Evolutionary conservation across 2,797 vertebrate species (phyloP), one percentile per base, ranked within the genome.

Genomic region (Hyperoplus immaculatus): DNA sequence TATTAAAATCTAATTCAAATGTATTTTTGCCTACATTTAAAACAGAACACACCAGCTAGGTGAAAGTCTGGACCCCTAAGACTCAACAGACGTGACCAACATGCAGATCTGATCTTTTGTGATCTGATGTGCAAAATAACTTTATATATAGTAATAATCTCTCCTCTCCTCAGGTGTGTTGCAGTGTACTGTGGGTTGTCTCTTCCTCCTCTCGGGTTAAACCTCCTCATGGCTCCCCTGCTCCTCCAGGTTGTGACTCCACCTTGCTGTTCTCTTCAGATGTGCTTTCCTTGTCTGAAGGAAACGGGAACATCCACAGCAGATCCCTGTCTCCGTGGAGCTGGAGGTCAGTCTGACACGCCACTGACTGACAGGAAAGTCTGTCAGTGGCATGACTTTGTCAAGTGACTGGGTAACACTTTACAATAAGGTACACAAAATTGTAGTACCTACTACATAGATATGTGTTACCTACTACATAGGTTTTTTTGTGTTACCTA

Each of bases 291-390:
- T 2, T 29, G 0, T 50, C 68, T 5, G 75, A 70, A 3, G 81
- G 81, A 29, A 91, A 85, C 3, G 72, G 88, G 38, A 65, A 92
- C 90, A 87, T 94, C 78, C 68, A 94, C 83, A 75, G n/a, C 47
- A 84, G 86, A 45, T 95, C 95, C 7, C 78, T 95, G 61, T 94
- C 94, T 4, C 78, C 93, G 0, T 95, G 95, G 95, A 92, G 9
- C 11, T 95, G 94, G 95, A 94, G 53, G 94, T 95, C 41, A 88
- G 92, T 64, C 1, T 21, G 42, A 47, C 10, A 10, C 38, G 43
- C 10, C 0, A 45, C 5, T 9, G 49, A 38, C 1, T 14, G 12
- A 21, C 2, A 4, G 11, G 6, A 60, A 21, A 21, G 21, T 21
- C 21, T 21, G 21, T 21, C 29, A 29, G 29, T 29, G 29, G 29